Evolutionary conservation across 2,888 invertebrate genomes (phyloP).

Genomic region (Cephus spinipes): DNA sequence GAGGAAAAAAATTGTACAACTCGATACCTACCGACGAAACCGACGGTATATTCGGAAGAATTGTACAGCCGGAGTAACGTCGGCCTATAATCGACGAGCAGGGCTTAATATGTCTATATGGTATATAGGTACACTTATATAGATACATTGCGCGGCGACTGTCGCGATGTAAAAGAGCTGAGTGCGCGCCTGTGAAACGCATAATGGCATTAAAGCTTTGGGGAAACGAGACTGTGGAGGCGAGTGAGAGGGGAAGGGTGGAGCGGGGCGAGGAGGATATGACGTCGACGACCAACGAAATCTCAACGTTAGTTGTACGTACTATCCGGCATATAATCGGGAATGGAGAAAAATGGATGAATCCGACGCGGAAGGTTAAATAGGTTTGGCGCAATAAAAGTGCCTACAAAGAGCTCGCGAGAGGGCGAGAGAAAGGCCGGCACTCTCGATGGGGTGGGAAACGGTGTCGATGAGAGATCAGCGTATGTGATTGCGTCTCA

Average conservation of each 20-base stretch:
- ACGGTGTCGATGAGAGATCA: conserved; percentile 18
- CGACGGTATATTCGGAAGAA: neutral
- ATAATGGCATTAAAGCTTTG: conserved; percentile 29
- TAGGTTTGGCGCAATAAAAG: conserved; percentile 41
- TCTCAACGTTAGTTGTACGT: neutral
- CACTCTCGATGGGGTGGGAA: neutral
- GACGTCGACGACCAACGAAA: conserved; percentile 24
- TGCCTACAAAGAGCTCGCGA: conserved; percentile 40
- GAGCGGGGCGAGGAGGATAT: conserved; percentile 15
- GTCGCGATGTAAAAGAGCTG: conserved; percentile 18
- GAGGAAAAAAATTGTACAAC: neutral
- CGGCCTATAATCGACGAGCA: neutral
- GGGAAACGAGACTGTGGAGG: conserved; percentile 11
- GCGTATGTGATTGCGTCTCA: conserved; percentile 37
- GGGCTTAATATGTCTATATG: neutral
- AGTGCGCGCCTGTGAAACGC: conserved; percentile 23
- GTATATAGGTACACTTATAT: neutral
- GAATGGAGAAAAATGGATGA: conserved; percentile 23
- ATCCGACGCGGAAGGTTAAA: conserved; percentile 15
- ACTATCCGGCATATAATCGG: conserved; percentile 13
- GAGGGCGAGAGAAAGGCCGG: conserved; percentile 15
- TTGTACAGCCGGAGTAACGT: neutral
- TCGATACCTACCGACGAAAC: neutral
- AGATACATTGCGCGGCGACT: neutral
- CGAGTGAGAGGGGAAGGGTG: conserved; percentile 13